Evolutionary conservation across 2,797 vertebrate species (phyloP), one percentile per base, ranked within the genome.

Genomic region (Hipposideros larvatus): DNA sequence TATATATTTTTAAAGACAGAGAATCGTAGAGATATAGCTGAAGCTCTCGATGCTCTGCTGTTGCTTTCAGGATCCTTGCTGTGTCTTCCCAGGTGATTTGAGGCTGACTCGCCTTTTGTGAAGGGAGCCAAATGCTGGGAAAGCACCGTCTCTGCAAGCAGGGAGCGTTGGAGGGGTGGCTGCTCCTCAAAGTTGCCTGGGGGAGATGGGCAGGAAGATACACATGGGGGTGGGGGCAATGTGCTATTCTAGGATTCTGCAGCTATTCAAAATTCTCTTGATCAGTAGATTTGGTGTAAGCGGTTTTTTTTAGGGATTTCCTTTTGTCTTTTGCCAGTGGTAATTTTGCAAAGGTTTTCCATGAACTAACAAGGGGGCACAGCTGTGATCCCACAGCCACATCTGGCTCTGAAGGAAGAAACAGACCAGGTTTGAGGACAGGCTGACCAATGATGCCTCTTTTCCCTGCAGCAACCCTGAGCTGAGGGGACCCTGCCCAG

Each of bases 311-410:
- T 79, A 82, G 66, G 87, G n/a, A 87, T 86, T 96, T 93, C 59
- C 75, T 88, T 88, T 88, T 70, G 84, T 93, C 57, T 96, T 55
- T 41, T 80, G 51, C 71, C 75, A 90, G 82, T 53, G 79, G 59
- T 86, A 66, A 92, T 96, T 97, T 93, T 96, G 68, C 65, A 88
- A 65, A 96, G 84, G 77, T 88, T 97, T 97, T 87, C 71, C 74
- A 75, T 77, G 66, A 95, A 87, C 85, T 80, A 70, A 57, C 4
- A 0, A 37, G 48, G 19, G 80, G 63, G 51, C 51, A 88, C 34
- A 88, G 41, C 91, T 97, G 70, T 85, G 77, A 85, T 73, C 31
- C 41, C 68, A 88, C 31, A 41, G 63, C 14, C 41, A 74, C 24
- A 15, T 71, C 75, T 74, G 80, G 46, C 77, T 90, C 22, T 31